These are phyloP conservation scores for Harpalus rufipes DNA, from an alignment of 2,888 invertebrate genomes.

Conservation along the genomic window DNA sequence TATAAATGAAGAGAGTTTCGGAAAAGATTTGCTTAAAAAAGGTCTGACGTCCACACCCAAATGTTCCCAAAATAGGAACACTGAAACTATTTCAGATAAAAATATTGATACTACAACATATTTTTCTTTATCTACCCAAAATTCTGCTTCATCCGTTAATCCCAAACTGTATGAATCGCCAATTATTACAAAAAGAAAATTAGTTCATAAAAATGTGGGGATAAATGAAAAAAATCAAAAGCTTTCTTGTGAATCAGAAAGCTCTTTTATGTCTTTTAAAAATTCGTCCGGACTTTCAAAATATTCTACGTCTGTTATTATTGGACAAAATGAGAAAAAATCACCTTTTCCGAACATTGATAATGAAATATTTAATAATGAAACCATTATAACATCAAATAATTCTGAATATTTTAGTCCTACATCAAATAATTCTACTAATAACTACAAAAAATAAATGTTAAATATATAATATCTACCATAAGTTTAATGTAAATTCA, in stretches of 20 bases:
- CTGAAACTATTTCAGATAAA: no score
- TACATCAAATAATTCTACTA: neutral
- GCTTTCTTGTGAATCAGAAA: neutral
- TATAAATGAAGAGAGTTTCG: no score
- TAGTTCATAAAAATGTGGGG: neutral
- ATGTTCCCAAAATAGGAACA: no score
- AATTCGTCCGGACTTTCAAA: neutral
- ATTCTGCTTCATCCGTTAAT: no score
- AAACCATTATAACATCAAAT: neutral
- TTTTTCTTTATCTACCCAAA: no score
- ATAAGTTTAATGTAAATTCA: no score
- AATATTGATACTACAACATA: no score
- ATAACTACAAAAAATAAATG: no score
- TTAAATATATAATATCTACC: no score
- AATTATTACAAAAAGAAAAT: neutral
- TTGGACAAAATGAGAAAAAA: conserved; percentile 7
- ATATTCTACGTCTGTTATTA: neutral
- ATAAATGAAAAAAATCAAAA: neutral
- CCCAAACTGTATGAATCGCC: neutral
- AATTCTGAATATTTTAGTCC: neutral
- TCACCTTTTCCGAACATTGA: neutral
- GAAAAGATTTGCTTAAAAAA: no score
- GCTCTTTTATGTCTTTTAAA: neutral
- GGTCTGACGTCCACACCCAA: no score
- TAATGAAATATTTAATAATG: neutral